Evolutionary conservation across 2,113 vertebrate genomes (phyloP), one percentile per base, ranked within the genome.

Genomic region (Catharus minimus): DNA sequence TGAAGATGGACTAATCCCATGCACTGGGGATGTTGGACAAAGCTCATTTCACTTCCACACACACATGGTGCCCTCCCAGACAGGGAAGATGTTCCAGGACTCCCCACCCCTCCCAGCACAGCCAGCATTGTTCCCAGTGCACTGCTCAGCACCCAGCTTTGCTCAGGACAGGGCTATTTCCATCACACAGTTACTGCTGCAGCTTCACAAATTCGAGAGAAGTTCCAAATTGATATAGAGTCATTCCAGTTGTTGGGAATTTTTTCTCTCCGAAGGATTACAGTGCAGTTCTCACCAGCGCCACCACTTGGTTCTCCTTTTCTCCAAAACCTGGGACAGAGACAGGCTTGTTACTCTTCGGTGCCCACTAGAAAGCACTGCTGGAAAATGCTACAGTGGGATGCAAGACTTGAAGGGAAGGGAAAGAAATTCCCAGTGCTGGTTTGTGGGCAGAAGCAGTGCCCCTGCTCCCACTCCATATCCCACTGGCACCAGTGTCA

Each of bases 241-340:
- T 47, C 22, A 47, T 47, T 47, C 46, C 46, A 23, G 22, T 47
- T 47, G 21, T 47, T 47, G 11, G 13, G 21, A 47, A 11, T 23
- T 21, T 21, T 21, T 46, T 21, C 20, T 7, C 33, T 36, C 33
- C 33, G 33, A 36, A 36, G 44, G 10, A 46, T 47, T 47, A 47
- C 46, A 47, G 46, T 61, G 0, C 81, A 76, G 5, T 0, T 13
- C 36, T 92, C 38, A 4, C 33, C 33, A 0, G 0, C 1, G 33
- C 0, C 0, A 0, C 64, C 3, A 28, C 13, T 86, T 41, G 89
- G 89, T 41, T 95, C 75, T 0, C 1, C 0, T 3, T 0, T 0
- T 8, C 47, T 5, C 94, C 92, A 95, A 86, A 92, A 95, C 79
- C 94, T 95, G 75, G 19, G 43, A 62, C 1, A 85, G 61, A 88